Evolutionary conservation across 1,140 invertebrate genomes (phyloP), one percentile per base, ranked within the genome.

Genomic region (Campoletis sonorensis): DNA sequence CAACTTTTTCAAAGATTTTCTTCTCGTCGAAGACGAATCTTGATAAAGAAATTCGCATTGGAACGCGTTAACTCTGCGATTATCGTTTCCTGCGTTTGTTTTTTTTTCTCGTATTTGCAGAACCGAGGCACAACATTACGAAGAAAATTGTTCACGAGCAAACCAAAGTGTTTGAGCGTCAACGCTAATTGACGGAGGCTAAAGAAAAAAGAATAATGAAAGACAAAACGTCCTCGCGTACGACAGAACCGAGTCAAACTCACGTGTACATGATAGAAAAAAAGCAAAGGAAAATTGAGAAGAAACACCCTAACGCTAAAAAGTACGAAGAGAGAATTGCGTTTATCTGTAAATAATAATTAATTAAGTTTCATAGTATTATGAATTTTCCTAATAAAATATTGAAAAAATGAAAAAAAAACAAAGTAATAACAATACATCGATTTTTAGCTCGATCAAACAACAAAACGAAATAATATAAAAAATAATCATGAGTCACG

Each of bases 321-420:
- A 15, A n/a, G 67, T 8, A 58, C 54, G 54, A 21, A 58, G 13
- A 58, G 13, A 58, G 16, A 21, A 58, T 45, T 67, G 40, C 82
- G 81, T 87, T 80, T 84, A 84, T 82, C 81, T 86, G 84, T 85
- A 87, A 86, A 84, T 86, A 86, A n/a, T 82, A 82, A 86, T 71
- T 79, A 84, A 86, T 82, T 88, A 87, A 86, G 83, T 76, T 73
- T 10, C 23, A 71, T 71, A 71, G 33, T 18, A 73, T 26, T 73
- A 73, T 23, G 33, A 18, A 73, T 73, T 73, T 72, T 73, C 71
- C n/a, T 73, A 73, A 71, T 37, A 21, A 71, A n/a, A 45, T 11
- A 45, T 45, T 45, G 3, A 45, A 45, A n/a, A 45, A 45, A 45
- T 11, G 13, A 11, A 11, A 0, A 37, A 73, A 40, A 49, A 40